A percentile compares a stretch with the other conserved stretches of the same genome.
These are phyloP conservation scores for Anser brachyrhynchus DNA, from an alignment of 2,113 vertebrate genomes.

Conservation along the genomic window DNA sequence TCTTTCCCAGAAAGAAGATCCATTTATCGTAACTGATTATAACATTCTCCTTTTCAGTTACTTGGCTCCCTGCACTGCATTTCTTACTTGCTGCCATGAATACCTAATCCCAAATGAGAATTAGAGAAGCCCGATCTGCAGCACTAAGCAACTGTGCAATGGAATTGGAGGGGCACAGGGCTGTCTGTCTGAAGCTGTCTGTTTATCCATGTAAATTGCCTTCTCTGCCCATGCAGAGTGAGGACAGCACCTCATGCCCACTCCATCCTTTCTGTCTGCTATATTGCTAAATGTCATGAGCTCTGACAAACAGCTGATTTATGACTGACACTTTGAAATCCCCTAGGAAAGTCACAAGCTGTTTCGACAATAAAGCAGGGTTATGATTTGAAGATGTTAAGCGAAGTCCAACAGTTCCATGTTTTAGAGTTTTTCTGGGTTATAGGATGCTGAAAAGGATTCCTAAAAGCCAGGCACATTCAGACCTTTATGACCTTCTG, in stretches of 20 bases:
- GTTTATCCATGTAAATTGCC: background rate
- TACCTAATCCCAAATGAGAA: background rate
- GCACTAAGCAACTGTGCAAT: rapidly evolving
- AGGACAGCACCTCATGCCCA: background rate
- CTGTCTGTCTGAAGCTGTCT: background rate
- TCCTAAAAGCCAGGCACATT: background rate
- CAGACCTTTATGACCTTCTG: background rate
- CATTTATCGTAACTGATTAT: background rate
- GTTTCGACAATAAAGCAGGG: background rate
- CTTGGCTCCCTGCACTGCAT: background rate
- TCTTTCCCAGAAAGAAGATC: background rate
- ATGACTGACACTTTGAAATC: background rate
- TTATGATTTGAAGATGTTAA: background rate
- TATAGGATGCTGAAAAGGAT: background rate
- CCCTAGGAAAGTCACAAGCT: background rate
- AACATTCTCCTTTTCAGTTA: background rate
- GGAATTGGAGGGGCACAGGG: rapidly evolving
- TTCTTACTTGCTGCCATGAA: background rate
- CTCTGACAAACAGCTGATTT: background rate
- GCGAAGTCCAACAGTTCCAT: background rate
- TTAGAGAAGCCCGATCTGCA: background rate
- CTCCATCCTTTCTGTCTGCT: rapidly evolving
- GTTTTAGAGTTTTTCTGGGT: background rate
- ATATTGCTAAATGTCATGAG: background rate
- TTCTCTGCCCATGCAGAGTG: background rate